phyloP scores from a whole-genome alignment of 2,888 invertebrate genomes.

The Cryptocheilus praepositus region DNA sequence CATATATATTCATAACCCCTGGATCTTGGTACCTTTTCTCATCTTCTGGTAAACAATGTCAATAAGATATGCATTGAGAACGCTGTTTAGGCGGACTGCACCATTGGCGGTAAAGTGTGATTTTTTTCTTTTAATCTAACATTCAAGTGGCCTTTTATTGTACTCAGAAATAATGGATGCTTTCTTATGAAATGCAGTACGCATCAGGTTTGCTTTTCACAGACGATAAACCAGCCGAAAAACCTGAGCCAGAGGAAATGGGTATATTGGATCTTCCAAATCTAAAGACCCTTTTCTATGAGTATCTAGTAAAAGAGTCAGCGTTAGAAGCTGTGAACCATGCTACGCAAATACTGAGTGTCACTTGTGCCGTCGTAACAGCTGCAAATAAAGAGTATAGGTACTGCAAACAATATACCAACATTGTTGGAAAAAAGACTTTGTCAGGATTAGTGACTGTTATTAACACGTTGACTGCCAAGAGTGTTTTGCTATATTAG shows the following conservation, averaged over 20 bases:
- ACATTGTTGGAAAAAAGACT: background rate
- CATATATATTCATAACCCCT: too few relatives aligned
- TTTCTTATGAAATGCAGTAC: constrained; percentile 50
- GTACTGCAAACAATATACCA: constrained; percentile 45
- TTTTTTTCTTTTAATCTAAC: background rate
- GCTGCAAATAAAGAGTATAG: constrained; percentile 66
- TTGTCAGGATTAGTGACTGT: background rate
- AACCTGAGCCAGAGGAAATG: constrained; percentile 46
- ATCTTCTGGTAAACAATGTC: constrained; percentile 25
- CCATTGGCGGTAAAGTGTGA: constrained; percentile 48
- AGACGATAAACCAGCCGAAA: constrained; percentile 47
- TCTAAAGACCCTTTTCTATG: constrained; percentile 59
- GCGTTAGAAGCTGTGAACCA: constrained; percentile 66
- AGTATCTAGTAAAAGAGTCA: constrained; percentile 68
- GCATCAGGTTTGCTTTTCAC: constrained; percentile 51
- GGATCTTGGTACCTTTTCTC: background rate
- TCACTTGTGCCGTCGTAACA: constrained; percentile 66
- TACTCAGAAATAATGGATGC: too few relatives aligned
- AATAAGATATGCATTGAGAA: constrained; percentile 22
- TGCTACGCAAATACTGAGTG: constrained; percentile 65
- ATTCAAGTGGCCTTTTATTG: too few relatives aligned
- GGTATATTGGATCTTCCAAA: constrained; percentile 58
- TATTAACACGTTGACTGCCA: too few relatives aligned
- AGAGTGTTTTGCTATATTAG: too few relatives aligned
- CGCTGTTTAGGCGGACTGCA: constrained; percentile 39